A percentile compares a stretch with the other conserved stretches of the same genome.
These are phyloP conservation scores for Trichacis sp. DNA, from an alignment of 2,888 invertebrate genomes.

Conservation along the genomic window DNA sequence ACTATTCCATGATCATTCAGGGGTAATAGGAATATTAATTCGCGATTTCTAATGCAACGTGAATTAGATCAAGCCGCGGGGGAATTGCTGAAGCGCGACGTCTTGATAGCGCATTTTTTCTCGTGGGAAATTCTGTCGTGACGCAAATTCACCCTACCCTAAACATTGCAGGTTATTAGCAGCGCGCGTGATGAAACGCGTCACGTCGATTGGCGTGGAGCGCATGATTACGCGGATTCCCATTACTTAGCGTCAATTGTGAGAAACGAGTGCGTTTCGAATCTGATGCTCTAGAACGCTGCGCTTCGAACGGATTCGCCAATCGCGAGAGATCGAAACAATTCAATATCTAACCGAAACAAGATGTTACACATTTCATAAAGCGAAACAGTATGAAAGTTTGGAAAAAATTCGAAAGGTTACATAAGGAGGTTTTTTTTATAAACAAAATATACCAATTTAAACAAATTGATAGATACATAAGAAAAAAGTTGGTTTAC, in stretches of 20 bases:
- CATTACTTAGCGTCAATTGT: constrained; percentile 3
- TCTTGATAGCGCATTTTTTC: not conserved
- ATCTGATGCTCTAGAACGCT: not conserved
- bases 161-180: constrained; percentile 1
- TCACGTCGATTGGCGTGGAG: not conserved
- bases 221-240: not conserved
- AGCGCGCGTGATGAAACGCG: not conserved
- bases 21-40: no score
- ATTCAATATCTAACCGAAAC: not conserved
- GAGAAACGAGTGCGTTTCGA: constrained; percentile 1
- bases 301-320: constrained; percentile 1
- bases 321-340: not conserved
- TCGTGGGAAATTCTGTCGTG: not conserved
- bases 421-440: no score
- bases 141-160: not conserved
- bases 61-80: no score
- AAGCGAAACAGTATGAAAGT: no score
- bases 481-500: no score
- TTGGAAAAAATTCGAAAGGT: no score
- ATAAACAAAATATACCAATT: no score
- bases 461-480: no score
- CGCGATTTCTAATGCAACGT: no score
- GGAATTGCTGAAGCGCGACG: no score
- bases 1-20: no score
- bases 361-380: not conserved